A percentile compares a stretch with the other conserved stretches of the same genome.
Conservation (phyloP, 2,113 vertebrate species). For the Macroglossus sobrinus region DNA sequence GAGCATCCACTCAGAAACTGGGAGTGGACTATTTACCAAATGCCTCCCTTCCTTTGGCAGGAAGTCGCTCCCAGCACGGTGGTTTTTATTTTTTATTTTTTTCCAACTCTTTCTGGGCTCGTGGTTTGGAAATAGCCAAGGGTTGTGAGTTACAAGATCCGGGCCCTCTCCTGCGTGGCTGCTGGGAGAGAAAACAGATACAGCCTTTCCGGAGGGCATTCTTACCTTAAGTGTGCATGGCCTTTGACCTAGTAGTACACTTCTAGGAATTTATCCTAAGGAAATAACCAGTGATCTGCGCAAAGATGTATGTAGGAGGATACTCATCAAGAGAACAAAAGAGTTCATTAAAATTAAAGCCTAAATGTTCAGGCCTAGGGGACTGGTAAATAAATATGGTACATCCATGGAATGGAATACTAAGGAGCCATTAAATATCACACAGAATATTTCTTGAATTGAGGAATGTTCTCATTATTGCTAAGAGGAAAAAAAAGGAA, state of each 20-base stretch:
- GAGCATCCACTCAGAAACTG: slow-evolving; percentile 47
- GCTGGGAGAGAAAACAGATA: slow-evolving; percentile 25
- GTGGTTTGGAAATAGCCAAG: slow-evolving; percentile 62
- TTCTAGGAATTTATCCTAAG: slow-evolving; percentile 61
- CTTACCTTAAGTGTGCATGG: neutral
- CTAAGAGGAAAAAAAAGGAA: neutral
- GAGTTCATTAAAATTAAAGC: neutral
- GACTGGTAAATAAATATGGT: neutral
- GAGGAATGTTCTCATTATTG: neutral
- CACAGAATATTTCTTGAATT: neutral
- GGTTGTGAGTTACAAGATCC: slow-evolving; percentile 48
- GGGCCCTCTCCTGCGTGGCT: neutral
- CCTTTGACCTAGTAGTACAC: slow-evolving; percentile 42
- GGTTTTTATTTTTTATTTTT: slow-evolving; percentile 27
- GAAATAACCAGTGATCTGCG: neutral
- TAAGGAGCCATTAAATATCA: neutral
- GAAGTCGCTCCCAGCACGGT: slow-evolving; percentile 52
- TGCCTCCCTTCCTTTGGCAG: slow-evolving; percentile 71
- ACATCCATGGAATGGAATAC: neutral
- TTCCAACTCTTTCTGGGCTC: slow-evolving; percentile 54
- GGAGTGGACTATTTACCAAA: slow-evolving; percentile 65
- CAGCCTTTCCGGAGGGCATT: slow-evolving; percentile 23
- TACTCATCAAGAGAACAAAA: neutral
- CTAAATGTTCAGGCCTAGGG: neutral
- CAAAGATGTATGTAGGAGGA: neutral